Percentiles rank a stretch among this genome's conserved stretches.
These are phyloP conservation scores for Meliscaeva auricollis DNA, from an alignment of 2,888 invertebrate species.

Conservation along the genomic window DNA sequence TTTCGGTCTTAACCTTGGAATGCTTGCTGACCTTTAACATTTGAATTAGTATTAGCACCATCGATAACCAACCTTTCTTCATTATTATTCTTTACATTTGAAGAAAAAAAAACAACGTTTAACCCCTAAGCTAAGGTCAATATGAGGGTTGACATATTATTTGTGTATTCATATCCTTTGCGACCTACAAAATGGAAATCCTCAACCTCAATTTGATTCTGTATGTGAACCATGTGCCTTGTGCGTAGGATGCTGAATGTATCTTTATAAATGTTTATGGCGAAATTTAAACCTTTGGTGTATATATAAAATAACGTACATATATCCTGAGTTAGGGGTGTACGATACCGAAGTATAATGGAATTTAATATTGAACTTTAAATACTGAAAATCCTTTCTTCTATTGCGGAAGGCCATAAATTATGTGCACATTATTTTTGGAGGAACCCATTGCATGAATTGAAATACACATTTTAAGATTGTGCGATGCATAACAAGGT, in stretches of 20 bases:
- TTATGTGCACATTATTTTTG: too few relatives aligned
- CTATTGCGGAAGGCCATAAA: too few relatives aligned
- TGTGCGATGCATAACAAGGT: too few relatives aligned
- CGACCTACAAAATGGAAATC: conserved; percentile 7
- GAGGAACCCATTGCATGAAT: too few relatives aligned
- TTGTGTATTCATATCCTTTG: not conserved
- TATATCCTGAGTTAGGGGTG: too few relatives aligned
- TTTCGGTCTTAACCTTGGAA: not conserved
- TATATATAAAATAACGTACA: too few relatives aligned
- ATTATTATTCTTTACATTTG: conserved; percentile 1
- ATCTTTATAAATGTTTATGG: not conserved
- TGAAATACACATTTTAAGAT: too few relatives aligned
- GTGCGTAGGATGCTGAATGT: not conserved
- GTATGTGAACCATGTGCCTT: not conserved
- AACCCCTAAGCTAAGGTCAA: conserved; percentile 10
- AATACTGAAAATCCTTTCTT: too few relatives aligned
- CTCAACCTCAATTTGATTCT: not conserved
- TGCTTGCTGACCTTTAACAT: not conserved
- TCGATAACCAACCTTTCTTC: not conserved
- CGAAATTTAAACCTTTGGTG: not conserved
- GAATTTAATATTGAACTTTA: too few relatives aligned
- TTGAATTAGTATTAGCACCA: not conserved
- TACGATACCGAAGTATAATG: too few relatives aligned
- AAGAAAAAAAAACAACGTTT: not conserved
- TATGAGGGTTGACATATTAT: conserved; percentile 18